A percentile compares a stretch with the other conserved stretches of the same genome.
phyloP scores from a whole-genome alignment of 2,888 invertebrate genomes.

The Petrolisthes cinctipes region DNA sequence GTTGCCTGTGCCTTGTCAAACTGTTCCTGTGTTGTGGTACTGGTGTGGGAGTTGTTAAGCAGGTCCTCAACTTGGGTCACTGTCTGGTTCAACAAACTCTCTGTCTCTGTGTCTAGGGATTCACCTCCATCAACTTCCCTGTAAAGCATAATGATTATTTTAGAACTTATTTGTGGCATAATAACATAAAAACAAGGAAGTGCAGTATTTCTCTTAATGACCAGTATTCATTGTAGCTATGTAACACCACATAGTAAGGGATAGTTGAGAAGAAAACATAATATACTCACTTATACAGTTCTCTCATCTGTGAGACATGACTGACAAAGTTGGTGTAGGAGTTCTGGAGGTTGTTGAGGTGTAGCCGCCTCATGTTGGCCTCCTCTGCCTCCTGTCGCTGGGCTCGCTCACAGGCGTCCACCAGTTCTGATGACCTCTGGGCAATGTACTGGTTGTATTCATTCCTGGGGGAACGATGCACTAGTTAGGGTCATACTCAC shows the following conservation, averaged over 20 bases:
- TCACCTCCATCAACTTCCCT: constrained; percentile 31
- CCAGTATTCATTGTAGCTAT: too few relatives aligned
- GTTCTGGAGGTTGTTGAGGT: constrained; percentile 1
- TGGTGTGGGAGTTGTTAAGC: neutral
- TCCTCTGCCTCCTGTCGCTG: constrained; percentile 11
- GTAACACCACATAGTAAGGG: too few relatives aligned
- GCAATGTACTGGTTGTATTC: constrained; percentile 12
- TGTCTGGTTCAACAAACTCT: constrained; percentile 17
- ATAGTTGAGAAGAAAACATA: neutral
- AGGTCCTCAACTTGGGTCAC: constrained; percentile 15
- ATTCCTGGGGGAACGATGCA: neutral
- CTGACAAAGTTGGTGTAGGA: neutral
- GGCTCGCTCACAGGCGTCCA: constrained; percentile 11
- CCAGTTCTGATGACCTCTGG: constrained; percentile 2
- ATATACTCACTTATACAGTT: neutral
- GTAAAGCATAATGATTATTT: neutral
- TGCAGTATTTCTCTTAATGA: too few relatives aligned
- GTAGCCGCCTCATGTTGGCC: constrained; percentile 1
- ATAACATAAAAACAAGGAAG: too few relatives aligned
- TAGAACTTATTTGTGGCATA: too few relatives aligned
- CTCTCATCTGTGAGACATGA: constrained; percentile 7
- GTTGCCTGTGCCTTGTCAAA: constrained; percentile 14
- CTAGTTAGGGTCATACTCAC: too few relatives aligned
- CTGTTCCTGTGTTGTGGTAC: constrained; percentile 10
- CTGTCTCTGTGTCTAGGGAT: neutral